Evolutionary conservation across 2,113 vertebrate genomes (phyloP).

Genomic region (Meleagris gallopavo): DNA sequence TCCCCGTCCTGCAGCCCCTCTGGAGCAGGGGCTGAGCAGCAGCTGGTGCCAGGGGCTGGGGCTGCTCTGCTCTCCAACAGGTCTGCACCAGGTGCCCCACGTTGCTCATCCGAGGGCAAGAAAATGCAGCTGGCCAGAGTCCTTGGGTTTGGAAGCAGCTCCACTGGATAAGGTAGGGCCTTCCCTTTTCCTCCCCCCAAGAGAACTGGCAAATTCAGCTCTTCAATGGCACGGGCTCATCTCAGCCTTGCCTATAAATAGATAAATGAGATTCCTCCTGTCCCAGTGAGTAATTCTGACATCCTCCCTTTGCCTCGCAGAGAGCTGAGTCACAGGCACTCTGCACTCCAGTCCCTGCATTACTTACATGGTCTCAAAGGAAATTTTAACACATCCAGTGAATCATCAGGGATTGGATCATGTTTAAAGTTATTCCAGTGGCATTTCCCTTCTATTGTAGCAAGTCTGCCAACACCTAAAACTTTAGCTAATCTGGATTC

Average conservation of each 20-base stretch:
- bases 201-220: conserved; percentile 70
- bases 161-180: neutral
- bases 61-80: neutral
- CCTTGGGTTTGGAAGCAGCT: neutral
- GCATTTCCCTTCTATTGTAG: conserved; percentile 76
- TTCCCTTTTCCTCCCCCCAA: neutral
- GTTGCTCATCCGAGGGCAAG: accelerated
- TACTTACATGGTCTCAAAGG: conserved; percentile 79
- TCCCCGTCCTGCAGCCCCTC: accelerated
- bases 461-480: conserved; percentile 67
- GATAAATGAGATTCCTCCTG: conserved; percentile 91
- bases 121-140: neutral
- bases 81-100: neutral
- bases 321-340: conserved; percentile 80
- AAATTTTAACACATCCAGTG: conserved; percentile 79
- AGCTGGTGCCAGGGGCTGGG: neutral
- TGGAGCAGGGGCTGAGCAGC: too few relatives aligned
- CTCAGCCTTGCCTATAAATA: conserved; percentile 85
- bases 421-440: conserved; percentile 75
- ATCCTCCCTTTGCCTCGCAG: conserved; percentile 75
- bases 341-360: conserved; percentile 68
- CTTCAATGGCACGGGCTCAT: conserved; percentile 44
- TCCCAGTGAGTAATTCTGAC: conserved; percentile 89
- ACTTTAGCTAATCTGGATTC: conserved; percentile 42
- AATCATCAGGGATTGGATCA: conserved; percentile 82